phyloP scores from a whole-genome alignment of 2,888 invertebrate genomes.

The Cyaniris semiargus region DNA sequence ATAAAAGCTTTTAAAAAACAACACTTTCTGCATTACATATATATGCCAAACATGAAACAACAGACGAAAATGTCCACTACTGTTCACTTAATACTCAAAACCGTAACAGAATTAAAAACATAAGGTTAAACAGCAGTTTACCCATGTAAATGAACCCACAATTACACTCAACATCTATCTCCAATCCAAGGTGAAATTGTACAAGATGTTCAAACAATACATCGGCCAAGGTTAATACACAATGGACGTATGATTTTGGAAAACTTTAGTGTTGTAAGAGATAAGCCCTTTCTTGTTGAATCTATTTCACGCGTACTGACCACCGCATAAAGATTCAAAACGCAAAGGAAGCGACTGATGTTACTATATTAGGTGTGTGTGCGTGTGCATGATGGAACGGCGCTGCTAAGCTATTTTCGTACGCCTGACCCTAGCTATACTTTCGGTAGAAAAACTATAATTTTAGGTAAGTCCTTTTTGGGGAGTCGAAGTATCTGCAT shows the following conservation, averaged over 20 bases:
- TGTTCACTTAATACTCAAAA: neutral
- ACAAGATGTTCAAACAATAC: constrained; percentile 49
- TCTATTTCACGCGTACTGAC: constrained; percentile 64
- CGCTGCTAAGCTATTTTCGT: too few species aligned
- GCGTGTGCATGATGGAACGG: too few species aligned
- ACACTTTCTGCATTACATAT: too few species aligned
- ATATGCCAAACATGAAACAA: too few species aligned
- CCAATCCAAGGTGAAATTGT: constrained; percentile 36
- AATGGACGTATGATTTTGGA: constrained; percentile 72
- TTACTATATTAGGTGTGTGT: too few species aligned
- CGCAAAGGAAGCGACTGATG: too few species aligned
- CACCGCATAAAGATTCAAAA: constrained; percentile 36
- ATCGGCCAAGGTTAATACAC: constrained; percentile 56
- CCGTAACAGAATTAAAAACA: neutral
- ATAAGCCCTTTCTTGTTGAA: constrained; percentile 65
- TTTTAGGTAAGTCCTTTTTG: too few species aligned
- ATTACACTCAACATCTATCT: constrained; percentile 28
- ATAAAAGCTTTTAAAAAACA: too few species aligned
- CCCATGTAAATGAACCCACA: constrained; percentile 10
- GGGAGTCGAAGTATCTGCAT: too few species aligned
- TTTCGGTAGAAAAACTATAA: too few species aligned
- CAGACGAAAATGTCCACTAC: too few species aligned
- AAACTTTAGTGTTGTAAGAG: constrained; percentile 69
- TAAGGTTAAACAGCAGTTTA: constrained; percentile 10
- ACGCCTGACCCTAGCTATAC: too few species aligned